Base-by-base conservation (phyloP, 2,797 vertebrate species). In the Knipowitschia caucasica region DNA sequence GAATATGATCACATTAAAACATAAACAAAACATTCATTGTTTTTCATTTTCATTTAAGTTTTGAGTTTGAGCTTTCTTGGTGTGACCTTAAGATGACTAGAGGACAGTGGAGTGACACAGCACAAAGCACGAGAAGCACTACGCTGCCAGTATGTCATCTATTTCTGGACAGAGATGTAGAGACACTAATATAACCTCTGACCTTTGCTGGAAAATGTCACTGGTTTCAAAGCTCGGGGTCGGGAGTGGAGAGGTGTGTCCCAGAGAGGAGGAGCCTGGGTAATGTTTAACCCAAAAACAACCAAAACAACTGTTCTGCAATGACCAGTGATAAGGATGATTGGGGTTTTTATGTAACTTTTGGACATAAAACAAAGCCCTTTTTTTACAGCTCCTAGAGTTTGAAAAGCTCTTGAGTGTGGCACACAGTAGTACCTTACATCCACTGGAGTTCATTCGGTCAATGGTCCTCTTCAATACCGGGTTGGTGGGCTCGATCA, bases 391-490 rank as follows among this genome's bases (percentile, higher is more conserved):
- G 14, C n/a, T 34, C 31, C 31, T 14, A 33, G 36, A 64, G 33
- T 53, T 62, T 52, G 50, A 54, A 62, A 63, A 33, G 3, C 47
- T n/a, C 14, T 23, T 8, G 4, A 33, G 51, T 39, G 39, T 2
- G 15, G 9, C 18, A 39, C 66, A 56, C 53, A 50, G 43, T 43
- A 71, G 47, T 88, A 96, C 94, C 94, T 97, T 97, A 87, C 94
- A 96, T 21, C 95, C 95, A 64, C 93, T 94, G 82, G 89, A 65
- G 76, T 98, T 96, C 94, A 98, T 95, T 76, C 93, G 93, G 23
- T 95, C 94, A 60, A 98, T 89, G 33, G 94, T 93, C 63, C 80
- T 89, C 80, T 89, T 92, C 71, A 98, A 89, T 11, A 67, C 77
- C 0, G 90, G 84, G 70, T 91, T 91, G 15, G 88, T 89, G 6